Conservation (phyloP, 2,888 invertebrate species). For the Hyalella azteca region DNA sequence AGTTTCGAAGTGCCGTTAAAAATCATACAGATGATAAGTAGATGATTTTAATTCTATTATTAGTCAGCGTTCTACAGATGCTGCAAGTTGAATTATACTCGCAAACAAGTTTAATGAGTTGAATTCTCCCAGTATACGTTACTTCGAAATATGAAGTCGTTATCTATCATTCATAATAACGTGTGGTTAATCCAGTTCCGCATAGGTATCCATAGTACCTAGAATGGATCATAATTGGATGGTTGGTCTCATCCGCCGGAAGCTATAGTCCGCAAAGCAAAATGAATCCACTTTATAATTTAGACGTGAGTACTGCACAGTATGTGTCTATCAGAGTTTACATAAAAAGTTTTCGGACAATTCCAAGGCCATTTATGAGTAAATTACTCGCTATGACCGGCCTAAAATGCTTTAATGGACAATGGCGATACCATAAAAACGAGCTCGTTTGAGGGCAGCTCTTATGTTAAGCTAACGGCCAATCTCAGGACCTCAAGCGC, state of each 20-base stretch:
- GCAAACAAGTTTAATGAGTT: no score
- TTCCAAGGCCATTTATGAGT: constrained; percentile 1
- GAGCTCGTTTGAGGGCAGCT: constrained; percentile 23
- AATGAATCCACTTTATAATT: background rate
- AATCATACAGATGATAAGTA: no score
- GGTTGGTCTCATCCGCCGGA: background rate
- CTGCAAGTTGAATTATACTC: no score
- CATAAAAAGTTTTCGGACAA: background rate
- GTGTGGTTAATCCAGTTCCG: no score
- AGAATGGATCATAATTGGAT: background rate
- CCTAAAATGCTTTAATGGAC: constrained; percentile 25
- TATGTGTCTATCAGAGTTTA: background rate
- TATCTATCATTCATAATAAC: no score
- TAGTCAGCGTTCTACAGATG: no score
- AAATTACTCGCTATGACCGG: constrained; percentile 7
- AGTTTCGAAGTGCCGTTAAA: no score
- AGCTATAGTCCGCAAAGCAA: background rate
- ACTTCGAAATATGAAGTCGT: no score
- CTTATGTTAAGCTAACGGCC: constrained; percentile 31
- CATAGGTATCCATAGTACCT: no score
- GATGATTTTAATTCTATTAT: no score
- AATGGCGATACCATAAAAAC: constrained; percentile 30
- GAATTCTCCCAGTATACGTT: no score
- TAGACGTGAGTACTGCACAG: background rate
- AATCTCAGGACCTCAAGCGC: constrained; percentile 28